Evolutionary conservation across 2,888 invertebrate species (phyloP), one percentile per base, ranked within the genome.

Genomic region (Sympetrum striolatum): DNA sequence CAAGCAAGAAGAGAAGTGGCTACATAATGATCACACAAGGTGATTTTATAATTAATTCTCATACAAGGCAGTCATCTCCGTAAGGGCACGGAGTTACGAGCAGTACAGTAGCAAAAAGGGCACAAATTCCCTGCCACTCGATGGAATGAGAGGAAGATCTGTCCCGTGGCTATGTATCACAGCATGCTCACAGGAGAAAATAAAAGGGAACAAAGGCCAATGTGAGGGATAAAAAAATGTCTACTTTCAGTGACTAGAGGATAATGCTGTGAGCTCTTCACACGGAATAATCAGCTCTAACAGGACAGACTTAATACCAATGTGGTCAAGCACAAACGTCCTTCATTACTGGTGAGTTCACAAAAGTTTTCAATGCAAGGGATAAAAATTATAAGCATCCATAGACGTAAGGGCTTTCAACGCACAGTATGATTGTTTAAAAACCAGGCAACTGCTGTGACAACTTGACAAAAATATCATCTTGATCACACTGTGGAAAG

Each of bases 201-300:
- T 58, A 37, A 31, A 73, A 25, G 37, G 82, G 58, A 18, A 58
- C 25, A 31, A 35, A 60, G 86, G 86, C 86, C 60, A 39, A 86
- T 31, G 53, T 86, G 22, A 86, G 60, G 60, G 60, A 64, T 39
- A 31, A 86, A 86, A 82, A 53, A 53, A 53, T 53, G 86, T 86
- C 86, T 86, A 86, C 86, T 60, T 60, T 86, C 86, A 86, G 86
- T 86, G 86, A 86, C 86, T 86, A 86, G 86, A 86, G 86, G 86
- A 86, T 86, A 86, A 86, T 86, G 86, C 86, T 64, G 86, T 60
- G 39, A 86, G 86, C 86, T 86, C 39, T 58, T 86, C 60, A 60
- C 60, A 39, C 39, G 60, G 60, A 60, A 18, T 37, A 86, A 86
- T 60, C 60, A 86, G 86, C 86, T 86, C 86, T 86, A 37, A 60